Evolutionary conservation across 2,888 invertebrate genomes (phyloP).

Genomic region (Urechis unicinctus): DNA sequence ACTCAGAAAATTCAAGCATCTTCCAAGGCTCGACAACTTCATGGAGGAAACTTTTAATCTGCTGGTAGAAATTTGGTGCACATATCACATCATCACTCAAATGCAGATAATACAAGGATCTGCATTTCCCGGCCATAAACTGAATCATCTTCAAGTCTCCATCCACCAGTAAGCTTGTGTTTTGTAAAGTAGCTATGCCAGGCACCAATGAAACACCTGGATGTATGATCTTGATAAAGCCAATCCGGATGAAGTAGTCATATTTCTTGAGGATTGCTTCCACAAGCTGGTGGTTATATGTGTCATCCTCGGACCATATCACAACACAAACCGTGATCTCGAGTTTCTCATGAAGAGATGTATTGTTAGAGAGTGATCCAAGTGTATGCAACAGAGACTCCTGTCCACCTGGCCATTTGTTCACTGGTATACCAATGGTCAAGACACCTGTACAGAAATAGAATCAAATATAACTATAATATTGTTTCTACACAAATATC

Average conservation of each 20-base stretch:
- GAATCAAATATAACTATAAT: too few species aligned
- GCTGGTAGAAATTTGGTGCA: not conserved
- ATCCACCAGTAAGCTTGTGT: too few species aligned
- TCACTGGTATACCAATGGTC: constrained; percentile 18
- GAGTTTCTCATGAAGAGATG: not conserved
- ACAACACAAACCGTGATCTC: not conserved
- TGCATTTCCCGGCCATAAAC: not conserved
- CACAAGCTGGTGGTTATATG: not conserved
- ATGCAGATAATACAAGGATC: not conserved
- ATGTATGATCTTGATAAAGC: too few species aligned
- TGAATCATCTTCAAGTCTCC: too few species aligned
- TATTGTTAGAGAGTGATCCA: not conserved
- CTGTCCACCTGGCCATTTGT: not conserved
- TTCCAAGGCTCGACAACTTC: not conserved
- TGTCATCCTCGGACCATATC: not conserved
- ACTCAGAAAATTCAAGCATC: not conserved
- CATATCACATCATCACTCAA: not conserved
- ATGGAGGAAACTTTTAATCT: not conserved
- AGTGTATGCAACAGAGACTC: not conserved
- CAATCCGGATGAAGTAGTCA: not conserved
- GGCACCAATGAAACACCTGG: too few species aligned
- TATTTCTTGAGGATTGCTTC: not conserved
- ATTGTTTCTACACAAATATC: too few species aligned
- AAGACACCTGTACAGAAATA: constrained; percentile 51
- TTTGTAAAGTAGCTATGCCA: too few species aligned